phyloP scores from a whole-genome alignment of 2,888 invertebrate species.

The Dichetophora obliterata region DNA sequence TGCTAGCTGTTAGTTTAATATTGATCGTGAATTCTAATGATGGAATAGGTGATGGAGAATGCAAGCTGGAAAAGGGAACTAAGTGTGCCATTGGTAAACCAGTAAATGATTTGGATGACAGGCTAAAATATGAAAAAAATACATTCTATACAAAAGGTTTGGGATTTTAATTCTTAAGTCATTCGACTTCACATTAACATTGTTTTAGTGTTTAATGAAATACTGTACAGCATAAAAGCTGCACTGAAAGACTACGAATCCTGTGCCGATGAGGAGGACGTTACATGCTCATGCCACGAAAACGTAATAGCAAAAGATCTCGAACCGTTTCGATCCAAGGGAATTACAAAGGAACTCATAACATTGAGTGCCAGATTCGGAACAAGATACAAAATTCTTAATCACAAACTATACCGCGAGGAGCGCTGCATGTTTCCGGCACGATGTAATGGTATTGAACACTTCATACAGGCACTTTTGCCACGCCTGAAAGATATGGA shows the following conservation, averaged over 20 bases:
- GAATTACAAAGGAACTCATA: conserved; percentile 79
- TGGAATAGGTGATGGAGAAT: conserved; percentile 10
- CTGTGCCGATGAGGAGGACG: conserved; percentile 70
- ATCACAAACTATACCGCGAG: conserved; percentile 84
- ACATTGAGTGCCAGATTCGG: conserved; percentile 75
- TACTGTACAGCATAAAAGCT: conserved; percentile 70
- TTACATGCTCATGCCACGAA: conserved; percentile 76
- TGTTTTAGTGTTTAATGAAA: conserved; percentile 55
- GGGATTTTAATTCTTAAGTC: background rate
- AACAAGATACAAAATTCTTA: conserved; percentile 86
- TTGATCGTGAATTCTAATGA: background rate
- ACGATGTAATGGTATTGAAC: conserved; percentile 90
- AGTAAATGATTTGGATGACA: background rate
- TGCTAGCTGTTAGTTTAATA: background rate
- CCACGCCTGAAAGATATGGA: conserved; percentile 85
- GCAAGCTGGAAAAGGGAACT: conserved; percentile 17
- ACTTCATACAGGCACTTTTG: conserved; percentile 82
- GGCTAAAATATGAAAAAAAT: background rate
- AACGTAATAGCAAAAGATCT: conserved; percentile 79
- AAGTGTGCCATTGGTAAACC: conserved; percentile 15
- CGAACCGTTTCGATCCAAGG: conserved; percentile 75
- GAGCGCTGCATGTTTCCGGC: conserved; percentile 92
- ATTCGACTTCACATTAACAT: background rate
- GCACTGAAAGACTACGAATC: conserved; percentile 72
- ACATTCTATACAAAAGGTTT: conserved; percentile 6